These are phyloP conservation scores for Ginglymostoma cirratum DNA, from an alignment of 2,113 vertebrate genomes.

Conservation along the genomic window DNA sequence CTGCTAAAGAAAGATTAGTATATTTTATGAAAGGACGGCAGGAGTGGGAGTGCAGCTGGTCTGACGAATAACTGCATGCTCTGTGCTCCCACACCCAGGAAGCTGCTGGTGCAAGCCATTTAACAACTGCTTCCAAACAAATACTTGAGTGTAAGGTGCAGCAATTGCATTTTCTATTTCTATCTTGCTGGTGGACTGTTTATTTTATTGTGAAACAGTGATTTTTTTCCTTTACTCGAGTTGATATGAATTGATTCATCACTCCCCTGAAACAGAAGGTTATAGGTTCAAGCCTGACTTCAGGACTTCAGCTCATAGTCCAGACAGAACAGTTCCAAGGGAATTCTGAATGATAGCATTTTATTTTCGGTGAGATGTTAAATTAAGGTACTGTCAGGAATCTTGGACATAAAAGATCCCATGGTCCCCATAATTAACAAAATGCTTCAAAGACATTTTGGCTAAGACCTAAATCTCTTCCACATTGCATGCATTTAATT, in stretches of 20 bases:
- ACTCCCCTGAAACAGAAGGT: neutral
- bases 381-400: neutral
- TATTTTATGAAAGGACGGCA: neutral
- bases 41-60: constrained; percentile 1
- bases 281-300: neutral
- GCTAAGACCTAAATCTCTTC: neutral
- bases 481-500: neutral
- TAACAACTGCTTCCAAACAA: constrained; percentile 9
- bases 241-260: neutral
- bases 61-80: neutral
- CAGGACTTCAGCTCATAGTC: neutral
- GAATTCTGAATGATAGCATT: neutral
- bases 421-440: neutral
- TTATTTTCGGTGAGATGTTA: neutral
- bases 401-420: neutral
- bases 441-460: neutral
- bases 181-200: neutral
- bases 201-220: neutral
- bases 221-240: neutral
- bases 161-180: neutral
- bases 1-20: neutral
- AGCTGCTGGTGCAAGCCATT: constrained; percentile 10
- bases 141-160: constrained; percentile 9
- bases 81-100: neutral
- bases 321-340: neutral